Evolutionary conservation across 2,888 invertebrate species (phyloP).

Genomic region (Eucera pruinosa): DNA sequence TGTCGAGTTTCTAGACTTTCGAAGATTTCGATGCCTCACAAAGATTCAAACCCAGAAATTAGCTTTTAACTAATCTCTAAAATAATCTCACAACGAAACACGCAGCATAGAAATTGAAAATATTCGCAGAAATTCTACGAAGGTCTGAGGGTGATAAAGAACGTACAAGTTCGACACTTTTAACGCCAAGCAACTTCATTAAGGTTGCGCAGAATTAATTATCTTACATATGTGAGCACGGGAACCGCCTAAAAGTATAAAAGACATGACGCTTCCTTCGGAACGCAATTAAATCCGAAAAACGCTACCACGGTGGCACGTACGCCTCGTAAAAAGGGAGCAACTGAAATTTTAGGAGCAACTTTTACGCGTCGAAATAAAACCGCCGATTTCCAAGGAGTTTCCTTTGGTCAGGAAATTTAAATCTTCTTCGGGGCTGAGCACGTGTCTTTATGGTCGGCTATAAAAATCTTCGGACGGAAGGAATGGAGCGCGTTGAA

Average conservation of each 20-base stretch:
- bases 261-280: slow-evolving; percentile 45
- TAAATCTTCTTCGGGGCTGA: slow-evolving; percentile 70
- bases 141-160: too few species aligned
- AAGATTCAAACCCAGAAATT: too few species aligned
- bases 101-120: too few species aligned
- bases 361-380: slow-evolving; percentile 69
- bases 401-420: slow-evolving; percentile 74
- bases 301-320: slow-evolving; percentile 49
- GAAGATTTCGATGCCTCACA: too few species aligned
- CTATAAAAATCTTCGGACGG: slow-evolving; percentile 65
- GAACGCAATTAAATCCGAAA: slow-evolving; percentile 63
- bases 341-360: slow-evolving; percentile 38
- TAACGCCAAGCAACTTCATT: not conserved
- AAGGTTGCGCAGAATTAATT: slow-evolving; percentile 11
- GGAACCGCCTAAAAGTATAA: not conserved
- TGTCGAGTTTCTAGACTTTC: too few species aligned
- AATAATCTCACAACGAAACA: too few species aligned
- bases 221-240: slow-evolving; percentile 23
- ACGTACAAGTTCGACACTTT: not conserved
- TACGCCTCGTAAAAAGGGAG: slow-evolving; percentile 61
- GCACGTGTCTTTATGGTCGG: slow-evolving; percentile 67
- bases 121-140: too few species aligned
- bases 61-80: too few species aligned
- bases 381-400: slow-evolving; percentile 66
- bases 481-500: slow-evolving; percentile 32